Evolutionary conservation across 2,797 vertebrate species (phyloP), one percentile per base, ranked within the genome.

Genomic region (Sebastes glaucus): DNA sequence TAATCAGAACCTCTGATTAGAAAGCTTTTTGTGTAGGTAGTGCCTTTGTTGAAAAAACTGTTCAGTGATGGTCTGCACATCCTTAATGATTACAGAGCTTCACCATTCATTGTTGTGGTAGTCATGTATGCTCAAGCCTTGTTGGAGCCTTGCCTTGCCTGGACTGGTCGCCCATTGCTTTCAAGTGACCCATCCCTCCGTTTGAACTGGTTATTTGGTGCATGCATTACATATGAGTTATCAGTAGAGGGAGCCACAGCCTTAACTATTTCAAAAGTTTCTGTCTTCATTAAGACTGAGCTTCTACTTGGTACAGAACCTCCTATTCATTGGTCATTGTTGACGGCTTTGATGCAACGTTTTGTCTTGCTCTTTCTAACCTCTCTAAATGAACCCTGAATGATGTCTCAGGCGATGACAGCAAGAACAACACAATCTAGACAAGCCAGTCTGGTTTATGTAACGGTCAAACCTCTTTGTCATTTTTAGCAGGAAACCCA

Each of bases 241-340:
- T 68, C 94, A 92, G 86, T 82, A 93, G 94, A 90, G 91, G 94
- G 93, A 81, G 92, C 92, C 79, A 88, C 74, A 88, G 59, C 38
- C 74, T 67, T 32, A 61, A 33, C 59, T 49, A 69, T 78, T 27
- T 60, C 5, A 25, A 10, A 72, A 35, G 7, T 61, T 22, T 53
- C 38, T 56, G 20, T 27, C 23, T 62, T 18, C 11, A 30, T 53
- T 5, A 13, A 71, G 16, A 69, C 18, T 30, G 7, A 72, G 2
- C 35, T 57, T 70, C 20, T 25, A 2, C n/a, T 18, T 65, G 7
- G 6, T 63, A 11, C 32, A 70, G 49, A 56, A 20, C 10, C 7
- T 7, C 7, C 5, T 49, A 5, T 69, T 64, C 14, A 28, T 57
- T 62, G 11, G 11, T 70, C n/a, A 7, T 63, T 4, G 2, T 32